A percentile compares a stretch with the other conserved stretches of the same genome.
These are phyloP conservation scores for Drosophila bocki DNA, from an alignment of 1,140 invertebrate genomes.

Conservation along the genomic window DNA sequence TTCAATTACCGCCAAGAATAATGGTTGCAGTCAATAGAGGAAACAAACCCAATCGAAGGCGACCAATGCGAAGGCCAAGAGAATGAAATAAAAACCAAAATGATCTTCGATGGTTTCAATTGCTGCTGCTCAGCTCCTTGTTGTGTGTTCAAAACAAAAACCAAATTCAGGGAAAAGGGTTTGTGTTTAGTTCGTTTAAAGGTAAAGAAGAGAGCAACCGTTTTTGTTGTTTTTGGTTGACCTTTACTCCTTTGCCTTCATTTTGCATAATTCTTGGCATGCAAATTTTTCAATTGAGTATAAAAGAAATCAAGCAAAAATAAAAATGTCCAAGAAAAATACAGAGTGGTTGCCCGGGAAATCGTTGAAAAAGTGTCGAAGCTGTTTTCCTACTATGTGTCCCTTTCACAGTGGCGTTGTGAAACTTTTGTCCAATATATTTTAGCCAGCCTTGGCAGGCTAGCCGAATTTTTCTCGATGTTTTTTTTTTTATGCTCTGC, in stretches of 20 bases:
- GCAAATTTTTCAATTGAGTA: constrained; percentile 80
- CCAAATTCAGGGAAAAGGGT: neutral
- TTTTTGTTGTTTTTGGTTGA: constrained; percentile 60
- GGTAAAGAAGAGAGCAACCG: constrained; percentile 59
- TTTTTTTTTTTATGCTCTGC: neutral
- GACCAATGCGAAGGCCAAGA: constrained; percentile 47
- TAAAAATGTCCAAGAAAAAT: constrained; percentile 56
- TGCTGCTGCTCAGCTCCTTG: constrained; percentile 50
- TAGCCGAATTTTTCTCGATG: constrained; percentile 17
- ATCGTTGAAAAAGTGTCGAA: constrained; percentile 71
- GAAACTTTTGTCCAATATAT: constrained; percentile 71
- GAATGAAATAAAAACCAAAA: constrained; percentile 52
- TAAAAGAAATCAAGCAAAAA: constrained; percentile 74
- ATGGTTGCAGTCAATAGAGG: constrained; percentile 54
- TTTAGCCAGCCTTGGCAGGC: constrained; percentile 57
- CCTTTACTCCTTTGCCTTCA: constrained; percentile 25
- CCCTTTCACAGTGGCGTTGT: constrained; percentile 21
- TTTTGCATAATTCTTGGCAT: constrained; percentile 79
- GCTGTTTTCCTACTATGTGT: constrained; percentile 47
- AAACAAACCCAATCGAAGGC: constrained; percentile 51
- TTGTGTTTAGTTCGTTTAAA: neutral
- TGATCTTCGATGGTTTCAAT: constrained; percentile 75
- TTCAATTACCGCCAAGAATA: constrained; percentile 80
- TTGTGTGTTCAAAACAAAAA: constrained; percentile 52
- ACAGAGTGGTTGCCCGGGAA: constrained; percentile 50